A percentile compares a stretch with the other conserved stretches of the same genome.
Evolutionary conservation across 2,797 vertebrate species (phyloP).

Genomic region (Pseudomugil tenellus): DNA sequence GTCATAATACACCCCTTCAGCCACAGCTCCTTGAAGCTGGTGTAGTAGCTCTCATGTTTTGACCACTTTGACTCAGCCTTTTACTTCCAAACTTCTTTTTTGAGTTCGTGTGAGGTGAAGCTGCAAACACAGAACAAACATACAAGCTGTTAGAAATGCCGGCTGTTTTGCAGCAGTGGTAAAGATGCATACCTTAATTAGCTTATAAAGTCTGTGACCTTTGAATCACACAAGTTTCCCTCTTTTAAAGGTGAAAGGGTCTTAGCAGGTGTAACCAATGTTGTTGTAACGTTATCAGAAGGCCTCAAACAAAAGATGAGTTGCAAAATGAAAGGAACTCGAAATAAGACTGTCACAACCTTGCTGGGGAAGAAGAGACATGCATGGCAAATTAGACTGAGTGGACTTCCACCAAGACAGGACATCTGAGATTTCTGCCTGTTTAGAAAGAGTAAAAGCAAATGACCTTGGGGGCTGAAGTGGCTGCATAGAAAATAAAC

Average conservation of each 20-base stretch:
- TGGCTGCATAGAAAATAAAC: slow-evolving; percentile 84
- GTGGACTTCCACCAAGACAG: slow-evolving; percentile 63
- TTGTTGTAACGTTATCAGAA: slow-evolving; percentile 24
- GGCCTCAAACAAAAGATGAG: slow-evolving; percentile 46
- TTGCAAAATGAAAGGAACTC: slow-evolving; percentile 32
- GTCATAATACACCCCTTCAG: slow-evolving; percentile 73
- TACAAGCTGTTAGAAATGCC: not conserved
- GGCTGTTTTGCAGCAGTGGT: not conserved
- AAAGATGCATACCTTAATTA: not conserved
- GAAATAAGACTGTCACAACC: slow-evolving; percentile 51
- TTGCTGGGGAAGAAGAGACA: slow-evolving; percentile 55
- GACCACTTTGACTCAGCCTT: slow-evolving; percentile 43
- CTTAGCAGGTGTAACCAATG: slow-evolving; percentile 29
- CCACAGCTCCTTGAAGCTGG: slow-evolving; percentile 22
- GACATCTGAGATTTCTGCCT: slow-evolving; percentile 72
- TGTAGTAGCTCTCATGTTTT: slow-evolving; percentile 23
- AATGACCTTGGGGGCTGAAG: slow-evolving; percentile 80
- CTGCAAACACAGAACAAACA: slow-evolving; percentile 11
- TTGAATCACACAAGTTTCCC: not conserved
- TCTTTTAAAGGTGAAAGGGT: slow-evolving; percentile 1
- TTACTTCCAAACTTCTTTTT: slow-evolving; percentile 6
- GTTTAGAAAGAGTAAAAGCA: slow-evolving; percentile 75
- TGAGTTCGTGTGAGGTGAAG: not conserved
- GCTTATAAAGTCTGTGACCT: not conserved
- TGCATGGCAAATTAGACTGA: slow-evolving; percentile 61